Evolutionary conservation across 2,888 invertebrate genomes (phyloP), one percentile per base, ranked within the genome.

Genomic region (Autographa pulchrina): DNA sequence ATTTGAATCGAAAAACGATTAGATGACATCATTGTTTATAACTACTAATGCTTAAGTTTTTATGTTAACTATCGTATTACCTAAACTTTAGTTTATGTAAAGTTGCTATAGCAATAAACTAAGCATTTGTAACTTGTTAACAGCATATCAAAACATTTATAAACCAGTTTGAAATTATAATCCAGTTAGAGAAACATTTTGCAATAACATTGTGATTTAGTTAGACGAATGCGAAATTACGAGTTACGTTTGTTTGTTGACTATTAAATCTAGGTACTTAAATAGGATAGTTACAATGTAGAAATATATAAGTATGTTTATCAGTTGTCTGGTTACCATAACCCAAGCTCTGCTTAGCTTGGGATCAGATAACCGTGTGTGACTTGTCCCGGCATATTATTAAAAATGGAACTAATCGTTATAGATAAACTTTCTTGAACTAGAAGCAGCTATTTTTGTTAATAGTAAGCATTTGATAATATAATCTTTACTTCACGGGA

Each of bases 101-200:
- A 56, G 20, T 20, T 54, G 20, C 31, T 61, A 72, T 70, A 75
- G 41, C 65, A 73, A 80, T 62, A 72, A 60, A 60, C 65, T 35
- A 52, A n/a, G 61, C 67, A 71, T 62, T 71, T 62, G 70, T 69
- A 72, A 72, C 35, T 59, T 62, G 56, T 65, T 54, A 70, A 66
- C 59, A 65, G 70, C 56, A 70, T 74, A 81, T 82, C 72, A 77
- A 59, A 77, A 72, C 60, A 68, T 78, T 70, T 73, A 75, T 68
- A 69, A 82, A 80, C 80, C 62, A 67, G 78, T 80, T 9, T 75
- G 35, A 72, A 68, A 67, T 75, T 72, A 75, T 72, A 38, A 31
- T 14, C 60, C 54, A 65, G 16, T 64, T 60, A 56, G 62, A 78
- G 14, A 58, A 66, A 62, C 41, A 65, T 78, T 72, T 72, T 52